phyloP scores from a whole-genome alignment of 2,797 vertebrate genomes.

The Taenioides sp. region DNA sequence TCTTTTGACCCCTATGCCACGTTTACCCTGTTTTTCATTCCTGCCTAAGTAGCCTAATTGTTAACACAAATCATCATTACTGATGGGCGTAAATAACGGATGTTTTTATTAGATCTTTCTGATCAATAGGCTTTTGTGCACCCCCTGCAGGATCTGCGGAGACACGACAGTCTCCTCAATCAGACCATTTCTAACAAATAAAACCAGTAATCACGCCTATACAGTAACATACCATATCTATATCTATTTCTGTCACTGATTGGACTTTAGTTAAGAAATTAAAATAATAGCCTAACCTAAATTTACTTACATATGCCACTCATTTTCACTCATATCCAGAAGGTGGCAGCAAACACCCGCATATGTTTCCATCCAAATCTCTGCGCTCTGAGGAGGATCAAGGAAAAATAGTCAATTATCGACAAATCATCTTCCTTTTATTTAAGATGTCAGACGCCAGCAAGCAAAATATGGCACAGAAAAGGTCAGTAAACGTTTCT shows the following conservation, averaged over 20 bases:
- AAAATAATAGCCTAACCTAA: background rate
- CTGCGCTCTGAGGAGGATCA: constrained; percentile 6
- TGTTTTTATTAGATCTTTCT: background rate
- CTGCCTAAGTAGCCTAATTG: background rate
- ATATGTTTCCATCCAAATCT: constrained; percentile 30
- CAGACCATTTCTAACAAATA: background rate
- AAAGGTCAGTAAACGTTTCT: constrained; percentile 55
- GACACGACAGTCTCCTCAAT: background rate
- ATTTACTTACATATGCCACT: background rate
- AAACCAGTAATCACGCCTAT: background rate
- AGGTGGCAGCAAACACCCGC: constrained; percentile 34
- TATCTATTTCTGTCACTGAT: background rate
- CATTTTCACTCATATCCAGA: constrained; percentile 16
- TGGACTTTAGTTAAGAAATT: background rate
- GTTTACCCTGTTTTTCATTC: background rate
- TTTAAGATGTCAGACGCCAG: constrained; percentile 64
- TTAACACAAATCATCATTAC: background rate
- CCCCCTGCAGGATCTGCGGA: background rate
- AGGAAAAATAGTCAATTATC: constrained; percentile 48
- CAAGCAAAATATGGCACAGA: constrained; percentile 60
- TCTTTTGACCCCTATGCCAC: background rate
- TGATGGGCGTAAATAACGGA: background rate
- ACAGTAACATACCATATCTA: too few relatives aligned
- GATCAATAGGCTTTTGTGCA: background rate
- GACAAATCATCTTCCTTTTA: constrained; percentile 18